A percentile compares a stretch with the other conserved stretches of the same genome.
These are phyloP conservation scores for Heterodera schachtii DNA, from an alignment of 1,140 invertebrate genomes.

Conservation along the genomic window DNA sequence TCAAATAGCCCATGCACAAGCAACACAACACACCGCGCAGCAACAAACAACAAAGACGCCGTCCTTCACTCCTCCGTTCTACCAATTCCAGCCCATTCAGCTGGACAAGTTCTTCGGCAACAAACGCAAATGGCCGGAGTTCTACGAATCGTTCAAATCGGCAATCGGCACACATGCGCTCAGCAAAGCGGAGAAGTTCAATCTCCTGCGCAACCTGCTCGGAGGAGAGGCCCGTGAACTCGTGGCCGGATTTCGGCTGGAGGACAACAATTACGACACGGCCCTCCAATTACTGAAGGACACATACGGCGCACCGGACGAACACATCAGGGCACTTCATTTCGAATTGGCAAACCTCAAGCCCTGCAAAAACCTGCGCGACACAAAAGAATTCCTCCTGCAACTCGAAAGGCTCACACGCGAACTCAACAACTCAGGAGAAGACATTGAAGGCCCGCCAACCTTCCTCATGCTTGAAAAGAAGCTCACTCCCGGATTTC, in stretches of 20 bases:
- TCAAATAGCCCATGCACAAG: not conserved
- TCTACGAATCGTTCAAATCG: slow-evolving; percentile 4
- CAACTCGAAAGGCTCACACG: not conserved
- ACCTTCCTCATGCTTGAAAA: not conserved
- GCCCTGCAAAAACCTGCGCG: not conserved
- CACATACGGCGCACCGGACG: slow-evolving; percentile 5
- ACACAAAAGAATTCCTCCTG: slow-evolving; percentile 2
- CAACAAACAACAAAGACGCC: not conserved
- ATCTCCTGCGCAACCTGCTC: not conserved
- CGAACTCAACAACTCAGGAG: slow-evolving; percentile 9
- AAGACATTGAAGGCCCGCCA: slow-evolving; percentile 13
- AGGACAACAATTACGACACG: slow-evolving; percentile 4
- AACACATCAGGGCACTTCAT: not conserved
- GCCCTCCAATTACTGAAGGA: slow-evolving; percentile 5
- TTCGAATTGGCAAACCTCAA: slow-evolving; percentile 3
- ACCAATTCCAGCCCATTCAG: not conserved
- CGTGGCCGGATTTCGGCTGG: slow-evolving; percentile 3
- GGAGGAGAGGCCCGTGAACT: not conserved
- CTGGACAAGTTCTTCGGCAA: no score
- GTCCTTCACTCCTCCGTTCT: not conserved
- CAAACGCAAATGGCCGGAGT: not conserved
- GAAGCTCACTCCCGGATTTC: not conserved
- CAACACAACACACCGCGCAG: not conserved
- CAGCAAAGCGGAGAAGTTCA: not conserved
- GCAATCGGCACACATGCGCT: not conserved